Conservation (phyloP, 2,797 vertebrate species). For the Sylvia borin region DNA sequence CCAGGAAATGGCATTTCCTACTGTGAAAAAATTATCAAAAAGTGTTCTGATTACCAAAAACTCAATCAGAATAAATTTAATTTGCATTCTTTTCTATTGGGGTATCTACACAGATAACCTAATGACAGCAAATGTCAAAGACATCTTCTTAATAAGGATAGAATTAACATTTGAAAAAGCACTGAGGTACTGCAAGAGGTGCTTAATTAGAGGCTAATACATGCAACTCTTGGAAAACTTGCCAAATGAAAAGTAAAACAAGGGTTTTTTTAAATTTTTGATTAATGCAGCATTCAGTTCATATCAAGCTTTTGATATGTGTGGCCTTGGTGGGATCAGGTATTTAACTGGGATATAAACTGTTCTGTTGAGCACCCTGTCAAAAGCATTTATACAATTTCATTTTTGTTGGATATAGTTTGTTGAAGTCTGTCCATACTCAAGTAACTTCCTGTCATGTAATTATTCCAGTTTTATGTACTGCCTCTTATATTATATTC, state of each 20-base stretch:
- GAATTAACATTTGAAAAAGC: constrained; percentile 28
- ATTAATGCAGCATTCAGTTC: neutral
- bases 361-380: neutral
- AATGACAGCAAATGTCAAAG: constrained; percentile 9
- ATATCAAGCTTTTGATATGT: neutral
- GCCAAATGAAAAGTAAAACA: neutral
- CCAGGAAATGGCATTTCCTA: neutral
- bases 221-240: constrained; percentile 5
- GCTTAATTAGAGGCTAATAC: constrained; percentile 31
- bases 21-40: neutral
- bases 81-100: constrained; percentile 13
- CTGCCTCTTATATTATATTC: neutral
- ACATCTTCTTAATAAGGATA: constrained; percentile 20
- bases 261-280: neutral
- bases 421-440: neutral
- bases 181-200: neutral
- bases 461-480: neutral
- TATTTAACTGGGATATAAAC: neutral
- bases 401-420: neutral
- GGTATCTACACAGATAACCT: neutral
- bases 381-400: neutral
- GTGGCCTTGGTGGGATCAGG: neutral
- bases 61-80: neutral
- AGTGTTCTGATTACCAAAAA: neutral
- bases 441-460: neutral